Evolutionary conservation across 1,140 invertebrate genomes (phyloP).

Genomic region (Brevipalpus yothersi): DNA sequence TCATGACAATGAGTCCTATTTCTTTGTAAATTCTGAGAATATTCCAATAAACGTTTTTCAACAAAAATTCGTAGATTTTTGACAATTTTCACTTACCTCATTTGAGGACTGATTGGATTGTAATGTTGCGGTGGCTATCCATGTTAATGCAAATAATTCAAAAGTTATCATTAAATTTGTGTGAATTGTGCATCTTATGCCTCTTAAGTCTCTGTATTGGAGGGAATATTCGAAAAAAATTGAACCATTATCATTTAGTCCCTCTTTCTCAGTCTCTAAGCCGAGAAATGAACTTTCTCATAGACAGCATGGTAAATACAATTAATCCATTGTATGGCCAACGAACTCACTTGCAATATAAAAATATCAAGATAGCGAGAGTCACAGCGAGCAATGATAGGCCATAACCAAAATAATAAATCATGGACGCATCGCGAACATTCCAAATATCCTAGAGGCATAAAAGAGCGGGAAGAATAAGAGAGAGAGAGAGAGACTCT

Average conservation of each 20-base stretch:
- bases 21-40: not conserved
- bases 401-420: slow-evolving; percentile 48
- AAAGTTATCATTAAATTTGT: slow-evolving; percentile 64
- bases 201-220: slow-evolving; percentile 50
- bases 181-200: slow-evolving; percentile 70
- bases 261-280: not conserved
- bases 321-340: not conserved
- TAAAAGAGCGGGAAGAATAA: not conserved
- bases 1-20: not conserved
- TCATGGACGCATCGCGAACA: slow-evolving; percentile 13
- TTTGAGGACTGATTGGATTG: slow-evolving; percentile 29
- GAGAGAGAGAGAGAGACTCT: no score
- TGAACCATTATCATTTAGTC: not conserved
- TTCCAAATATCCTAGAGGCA: not conserved
- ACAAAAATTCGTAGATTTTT: not conserved
- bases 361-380: slow-evolving; percentile 47
- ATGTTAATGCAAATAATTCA: slow-evolving; percentile 45
- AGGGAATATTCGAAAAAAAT: not conserved
- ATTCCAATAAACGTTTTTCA: not conserved
- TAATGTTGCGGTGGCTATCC: slow-evolving; percentile 42
- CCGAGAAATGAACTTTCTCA: not conserved
- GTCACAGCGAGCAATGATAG: slow-evolving; percentile 46
- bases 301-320: not conserved
- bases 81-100: not conserved
- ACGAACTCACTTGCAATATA: slow-evolving; percentile 51